Evolutionary conservation across 1,140 invertebrate genomes (phyloP).

Genomic region (Camponotus pennsylvanicus): DNA sequence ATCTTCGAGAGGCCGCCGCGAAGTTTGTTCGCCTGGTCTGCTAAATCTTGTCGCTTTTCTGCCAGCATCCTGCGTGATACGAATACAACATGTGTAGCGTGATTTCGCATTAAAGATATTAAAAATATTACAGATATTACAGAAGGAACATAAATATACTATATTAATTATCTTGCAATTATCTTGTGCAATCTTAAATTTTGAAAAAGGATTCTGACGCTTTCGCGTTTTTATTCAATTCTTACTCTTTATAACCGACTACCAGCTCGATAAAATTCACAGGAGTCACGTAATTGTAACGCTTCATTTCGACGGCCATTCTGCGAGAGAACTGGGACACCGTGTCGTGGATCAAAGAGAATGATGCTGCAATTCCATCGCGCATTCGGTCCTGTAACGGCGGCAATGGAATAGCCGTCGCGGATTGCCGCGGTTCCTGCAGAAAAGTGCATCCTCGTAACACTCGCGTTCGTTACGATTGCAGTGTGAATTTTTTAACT

Average conservation of each 20-base stretch:
- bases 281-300: constrained; percentile 95
- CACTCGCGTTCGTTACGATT: constrained; percentile 33
- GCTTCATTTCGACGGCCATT: constrained; percentile 92
- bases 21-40: constrained; percentile 90
- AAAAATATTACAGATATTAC: not conserved
- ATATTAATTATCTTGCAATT: no score
- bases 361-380: constrained; percentile 89
- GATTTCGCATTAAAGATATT: constrained; percentile 14
- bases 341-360: constrained; percentile 92
- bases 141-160: not conserved
- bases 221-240: constrained; percentile 10
- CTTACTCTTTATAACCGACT: constrained; percentile 92
- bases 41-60: constrained; percentile 90
- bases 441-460: constrained; percentile 50
- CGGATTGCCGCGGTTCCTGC: constrained; percentile 64
- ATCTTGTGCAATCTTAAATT: not conserved
- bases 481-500: constrained; percentile 53
- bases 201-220: no score
- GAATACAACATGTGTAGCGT: not conserved
- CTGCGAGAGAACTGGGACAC: constrained; percentile 89
- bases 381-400: constrained; percentile 87
- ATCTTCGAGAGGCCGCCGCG: constrained; percentile 78
- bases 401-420: constrained; percentile 60
- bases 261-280: constrained; percentile 95
- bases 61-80: constrained; percentile 88